Conservation (phyloP, 2,113 vertebrate species). For the Microtus montanus region DNA sequence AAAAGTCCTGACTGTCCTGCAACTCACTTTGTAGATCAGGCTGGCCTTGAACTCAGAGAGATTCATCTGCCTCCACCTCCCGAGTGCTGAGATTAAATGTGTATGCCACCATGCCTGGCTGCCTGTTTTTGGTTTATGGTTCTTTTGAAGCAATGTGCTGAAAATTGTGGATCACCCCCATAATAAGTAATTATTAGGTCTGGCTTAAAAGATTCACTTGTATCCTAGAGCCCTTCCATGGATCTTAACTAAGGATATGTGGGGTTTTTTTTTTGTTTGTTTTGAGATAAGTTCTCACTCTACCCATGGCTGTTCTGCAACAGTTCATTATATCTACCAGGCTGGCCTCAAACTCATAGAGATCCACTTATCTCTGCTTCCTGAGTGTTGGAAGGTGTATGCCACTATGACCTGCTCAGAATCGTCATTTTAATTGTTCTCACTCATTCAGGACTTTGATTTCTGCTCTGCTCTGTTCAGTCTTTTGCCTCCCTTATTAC, state of each 20-base stretch:
- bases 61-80: no score
- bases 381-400: not conserved
- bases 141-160: conserved; percentile 41
- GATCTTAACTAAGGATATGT: not conserved
- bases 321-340: not conserved
- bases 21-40: no score
- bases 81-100: no score
- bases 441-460: not conserved
- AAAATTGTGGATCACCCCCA: not conserved
- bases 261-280: not conserved
- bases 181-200: not conserved
- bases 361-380: not conserved
- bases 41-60: no score
- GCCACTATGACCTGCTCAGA: not conserved
- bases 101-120: not conserved
- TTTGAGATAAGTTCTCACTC: not conserved
- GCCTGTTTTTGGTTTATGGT: not conserved
- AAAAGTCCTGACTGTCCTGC: no score
- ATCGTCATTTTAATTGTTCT: not conserved
- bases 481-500: not conserved
- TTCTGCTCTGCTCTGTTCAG: not conserved
- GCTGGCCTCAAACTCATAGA: not conserved
- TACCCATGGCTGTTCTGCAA: not conserved
- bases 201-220: not conserved
- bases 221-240: not conserved